Evolutionary conservation across 2,797 vertebrate genomes (phyloP).

Genomic region (Mus minutoides): DNA sequence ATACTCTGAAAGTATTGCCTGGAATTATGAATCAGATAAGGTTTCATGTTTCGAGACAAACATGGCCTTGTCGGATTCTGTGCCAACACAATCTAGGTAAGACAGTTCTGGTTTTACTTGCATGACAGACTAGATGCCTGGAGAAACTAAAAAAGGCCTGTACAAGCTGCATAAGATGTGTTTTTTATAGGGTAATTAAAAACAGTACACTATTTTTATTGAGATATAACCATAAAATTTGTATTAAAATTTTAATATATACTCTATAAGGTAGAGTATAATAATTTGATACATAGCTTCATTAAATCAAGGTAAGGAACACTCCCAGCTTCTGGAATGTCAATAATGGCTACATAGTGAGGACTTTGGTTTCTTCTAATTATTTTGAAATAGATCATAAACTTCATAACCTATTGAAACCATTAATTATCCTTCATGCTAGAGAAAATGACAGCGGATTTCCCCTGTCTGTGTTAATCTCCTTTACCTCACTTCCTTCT

Average conservation of each 20-base stretch:
- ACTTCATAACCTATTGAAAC: neutral
- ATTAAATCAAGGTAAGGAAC: neutral
- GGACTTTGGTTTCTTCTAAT: neutral
- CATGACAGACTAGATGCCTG: neutral
- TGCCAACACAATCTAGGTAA: neutral
- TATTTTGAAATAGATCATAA: neutral
- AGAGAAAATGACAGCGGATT: neutral
- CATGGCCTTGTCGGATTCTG: neutral
- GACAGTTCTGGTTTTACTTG: neutral
- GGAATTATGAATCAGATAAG: neutral
- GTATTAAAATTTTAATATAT: too few relatives aligned
- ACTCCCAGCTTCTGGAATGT: too few relatives aligned
- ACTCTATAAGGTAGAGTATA: neutral
- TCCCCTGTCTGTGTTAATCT: neutral
- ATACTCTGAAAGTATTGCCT: neutral
- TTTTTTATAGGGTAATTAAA: neutral
- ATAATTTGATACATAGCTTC: neutral
- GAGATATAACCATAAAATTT: neutral
- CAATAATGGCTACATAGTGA: neutral
- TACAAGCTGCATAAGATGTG: neutral
- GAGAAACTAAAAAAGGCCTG: conserved; percentile 9
- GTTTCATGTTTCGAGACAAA: conserved; percentile 5
- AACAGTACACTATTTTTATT: neutral
- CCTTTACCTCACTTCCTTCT: neutral
- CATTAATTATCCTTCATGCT: too few relatives aligned